Evolutionary conservation across 1,140 invertebrate genomes (phyloP).

Genomic region (Drosophila leontia): DNA sequence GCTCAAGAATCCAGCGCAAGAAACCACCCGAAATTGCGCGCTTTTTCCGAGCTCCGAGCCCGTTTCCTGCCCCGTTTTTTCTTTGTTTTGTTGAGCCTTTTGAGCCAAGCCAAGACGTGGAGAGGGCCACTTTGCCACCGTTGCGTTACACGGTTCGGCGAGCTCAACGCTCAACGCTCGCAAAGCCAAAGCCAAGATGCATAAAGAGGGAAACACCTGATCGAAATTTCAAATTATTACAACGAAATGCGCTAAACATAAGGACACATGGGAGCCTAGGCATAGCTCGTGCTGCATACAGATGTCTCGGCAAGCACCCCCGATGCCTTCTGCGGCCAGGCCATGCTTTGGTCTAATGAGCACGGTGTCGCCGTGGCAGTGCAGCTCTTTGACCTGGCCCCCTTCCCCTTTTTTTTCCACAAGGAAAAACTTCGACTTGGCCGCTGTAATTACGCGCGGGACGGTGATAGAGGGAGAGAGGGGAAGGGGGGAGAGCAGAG

Average conservation of each 20-base stretch:
- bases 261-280: constrained; percentile 58
- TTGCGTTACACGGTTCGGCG: constrained; percentile 74
- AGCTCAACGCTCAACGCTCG: constrained; percentile 70
- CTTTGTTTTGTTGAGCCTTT: constrained; percentile 25
- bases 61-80: constrained; percentile 10
- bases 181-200: constrained; percentile 66
- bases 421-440: constrained; percentile 77
- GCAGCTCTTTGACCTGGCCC: constrained; percentile 37
- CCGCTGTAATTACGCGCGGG: constrained; percentile 68
- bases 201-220: constrained; percentile 74
- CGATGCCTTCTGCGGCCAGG: constrained; percentile 42
- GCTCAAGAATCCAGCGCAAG: constrained; percentile 18
- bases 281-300: constrained; percentile 69
- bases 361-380: constrained; percentile 35
- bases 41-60: constrained; percentile 20
- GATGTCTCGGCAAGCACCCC: constrained; percentile 28
- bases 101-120: constrained; percentile 19
- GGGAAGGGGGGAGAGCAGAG: neutral
- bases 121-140: constrained; percentile 24
- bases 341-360: constrained; percentile 80
- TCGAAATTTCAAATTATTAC: constrained; percentile 83
- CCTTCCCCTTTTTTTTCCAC: constrained; percentile 9
- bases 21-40: constrained; percentile 60
- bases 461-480: constrained; percentile 4
- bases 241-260: constrained; percentile 71